Evolutionary conservation across 37 sponge, comb jelly and placozoan genomes (phyloP).

Genomic region (Sycon ciliatum): DNA sequence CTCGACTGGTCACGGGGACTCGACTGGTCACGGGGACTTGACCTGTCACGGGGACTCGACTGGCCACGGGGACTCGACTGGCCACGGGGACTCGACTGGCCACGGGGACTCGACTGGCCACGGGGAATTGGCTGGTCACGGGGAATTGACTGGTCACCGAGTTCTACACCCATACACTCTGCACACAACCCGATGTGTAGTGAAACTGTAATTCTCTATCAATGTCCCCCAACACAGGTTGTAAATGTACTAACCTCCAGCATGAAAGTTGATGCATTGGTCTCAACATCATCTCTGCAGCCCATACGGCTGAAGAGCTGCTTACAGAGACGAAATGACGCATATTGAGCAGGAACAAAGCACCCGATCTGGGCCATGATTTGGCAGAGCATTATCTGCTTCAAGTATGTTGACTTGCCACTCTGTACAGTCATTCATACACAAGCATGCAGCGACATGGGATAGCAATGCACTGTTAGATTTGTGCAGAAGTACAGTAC

Average conservation of each 20-base stretch:
- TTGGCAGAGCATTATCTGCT: constrained; percentile 77
- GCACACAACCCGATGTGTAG: neutral
- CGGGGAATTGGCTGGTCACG: neutral
- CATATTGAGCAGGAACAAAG: constrained; percentile 90
- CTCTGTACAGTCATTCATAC: constrained; percentile 12
- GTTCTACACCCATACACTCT: neutral
- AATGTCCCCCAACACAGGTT: too few relatives aligned
- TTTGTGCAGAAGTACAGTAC: too few relatives aligned
- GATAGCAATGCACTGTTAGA: too few relatives aligned
- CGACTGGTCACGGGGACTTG: too few relatives aligned
- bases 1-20: too few relatives aligned
- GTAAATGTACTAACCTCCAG: constrained; percentile 56
- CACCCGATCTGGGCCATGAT: constrained; percentile 92
- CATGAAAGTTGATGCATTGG: constrained; percentile 93
- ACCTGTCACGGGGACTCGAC: too few relatives aligned
- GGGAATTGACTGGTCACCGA: neutral
- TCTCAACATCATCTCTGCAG: constrained; percentile 89
- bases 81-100: neutral
- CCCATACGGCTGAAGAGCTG: constrained; percentile 92
- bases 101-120: neutral
- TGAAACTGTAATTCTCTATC: too few relatives aligned
- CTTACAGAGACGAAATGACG: constrained; percentile 71
- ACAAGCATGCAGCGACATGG: too few relatives aligned
- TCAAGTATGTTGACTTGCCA: constrained; percentile 76
- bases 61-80: neutral